Conservation (phyloP, 2,888 invertebrate genomes). For the Yponomeuta plumbellus region DNA sequence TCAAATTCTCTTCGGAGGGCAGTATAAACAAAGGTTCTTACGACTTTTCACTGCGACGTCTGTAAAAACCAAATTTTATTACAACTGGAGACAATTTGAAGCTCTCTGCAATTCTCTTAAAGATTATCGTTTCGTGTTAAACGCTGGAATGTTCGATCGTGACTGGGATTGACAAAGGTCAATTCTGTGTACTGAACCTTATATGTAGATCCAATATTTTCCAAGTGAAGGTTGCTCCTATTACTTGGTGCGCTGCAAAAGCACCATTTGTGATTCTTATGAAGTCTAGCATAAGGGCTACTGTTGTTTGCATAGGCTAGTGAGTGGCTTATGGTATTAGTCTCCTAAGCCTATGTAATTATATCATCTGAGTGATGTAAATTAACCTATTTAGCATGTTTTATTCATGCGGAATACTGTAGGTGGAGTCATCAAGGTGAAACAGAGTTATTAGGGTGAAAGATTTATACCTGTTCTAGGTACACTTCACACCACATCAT, state of each 20-base stretch:
- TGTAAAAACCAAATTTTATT: background rate
- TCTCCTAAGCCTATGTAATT: slow-evolving; percentile 6
- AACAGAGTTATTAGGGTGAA: slow-evolving; percentile 5
- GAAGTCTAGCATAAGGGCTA: background rate
- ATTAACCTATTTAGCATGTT: background rate
- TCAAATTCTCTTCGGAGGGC: background rate
- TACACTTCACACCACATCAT: no score
- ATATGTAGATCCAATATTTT: slow-evolving; percentile 2
- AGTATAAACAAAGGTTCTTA: background rate
- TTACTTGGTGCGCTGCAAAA: background rate
- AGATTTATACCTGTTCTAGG: background rate
- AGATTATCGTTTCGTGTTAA: slow-evolving; percentile 3
- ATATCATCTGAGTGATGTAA: slow-evolving; percentile 6
- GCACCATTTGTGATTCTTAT: background rate
- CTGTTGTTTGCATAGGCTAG: background rate
- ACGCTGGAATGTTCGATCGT: slow-evolving; percentile 22
- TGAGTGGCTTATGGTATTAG: background rate
- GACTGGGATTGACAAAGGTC: slow-evolving; percentile 29
- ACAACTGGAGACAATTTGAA: background rate
- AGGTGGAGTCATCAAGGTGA: slow-evolving; percentile 15
- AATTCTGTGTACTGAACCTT: slow-evolving; percentile 17
- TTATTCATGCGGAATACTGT: slow-evolving; percentile 12
- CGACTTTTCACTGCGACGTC: background rate
- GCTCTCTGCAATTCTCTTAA: background rate
- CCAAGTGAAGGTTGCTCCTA: slow-evolving; percentile 8